Evolutionary conservation across 2,797 vertebrate genomes (phyloP).

Genomic region (Distichodus sexfasciatus): DNA sequence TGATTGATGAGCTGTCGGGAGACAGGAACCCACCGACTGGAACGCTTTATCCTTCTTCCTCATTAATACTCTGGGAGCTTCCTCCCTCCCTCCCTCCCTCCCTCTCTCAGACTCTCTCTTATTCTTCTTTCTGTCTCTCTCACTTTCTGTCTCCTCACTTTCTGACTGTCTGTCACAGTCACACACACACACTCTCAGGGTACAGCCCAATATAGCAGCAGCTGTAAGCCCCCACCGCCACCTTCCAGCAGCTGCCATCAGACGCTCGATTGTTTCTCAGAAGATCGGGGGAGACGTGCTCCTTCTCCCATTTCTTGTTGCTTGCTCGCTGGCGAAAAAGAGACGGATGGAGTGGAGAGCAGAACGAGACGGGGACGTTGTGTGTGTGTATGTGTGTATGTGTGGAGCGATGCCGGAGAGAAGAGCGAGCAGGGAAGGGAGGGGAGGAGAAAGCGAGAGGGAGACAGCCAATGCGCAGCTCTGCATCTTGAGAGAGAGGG

Average conservation of each 20-base stretch:
- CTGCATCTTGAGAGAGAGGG: constrained; percentile 68
- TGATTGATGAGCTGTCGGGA: constrained; percentile 63
- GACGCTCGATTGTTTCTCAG: constrained; percentile 45
- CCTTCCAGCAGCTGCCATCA: too few species aligned
- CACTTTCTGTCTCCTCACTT: not conserved
- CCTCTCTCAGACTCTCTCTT: not conserved
- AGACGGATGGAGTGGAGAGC: constrained; percentile 18
- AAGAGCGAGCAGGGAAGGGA: not conserved
- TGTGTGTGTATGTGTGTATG: not conserved
- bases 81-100: not conserved
- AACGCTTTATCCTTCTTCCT: constrained; percentile 47
- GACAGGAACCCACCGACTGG: constrained; percentile 39
- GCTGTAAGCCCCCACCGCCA: constrained; percentile 4
- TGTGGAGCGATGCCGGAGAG: not conserved
- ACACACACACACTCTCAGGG: constrained; percentile 31
- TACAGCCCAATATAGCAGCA: constrained; percentile 35
- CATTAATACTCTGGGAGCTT: constrained; percentile 48
- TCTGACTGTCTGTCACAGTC: not conserved
- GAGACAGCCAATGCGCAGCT: constrained; percentile 73
- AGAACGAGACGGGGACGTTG: constrained; percentile 17
- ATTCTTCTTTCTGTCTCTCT: not conserved
- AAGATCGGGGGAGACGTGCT: constrained; percentile 15
- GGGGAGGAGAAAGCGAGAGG: constrained; percentile 10
- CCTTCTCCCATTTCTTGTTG: constrained; percentile 15
- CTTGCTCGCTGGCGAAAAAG: constrained; percentile 19